A percentile compares a stretch with the other conserved stretches of the same genome.
Evolutionary conservation across 53 echinoderm and acorn worm species (phyloP).

Genomic region (Luidia sarsii): DNA sequence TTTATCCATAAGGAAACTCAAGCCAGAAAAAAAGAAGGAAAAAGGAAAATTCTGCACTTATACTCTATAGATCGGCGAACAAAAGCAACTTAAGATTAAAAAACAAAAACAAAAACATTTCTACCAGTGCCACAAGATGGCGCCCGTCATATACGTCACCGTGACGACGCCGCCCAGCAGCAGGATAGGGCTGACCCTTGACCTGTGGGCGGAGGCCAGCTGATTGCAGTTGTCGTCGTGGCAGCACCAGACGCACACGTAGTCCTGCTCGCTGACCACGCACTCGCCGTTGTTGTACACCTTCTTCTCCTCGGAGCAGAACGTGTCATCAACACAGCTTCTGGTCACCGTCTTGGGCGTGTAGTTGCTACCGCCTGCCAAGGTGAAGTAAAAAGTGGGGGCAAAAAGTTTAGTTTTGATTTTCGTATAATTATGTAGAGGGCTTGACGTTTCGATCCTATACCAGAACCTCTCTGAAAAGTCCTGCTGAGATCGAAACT

Average conservation of each 20-base stretch:
- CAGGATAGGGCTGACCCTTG: constrained; percentile 1
- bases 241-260: constrained; percentile 71
- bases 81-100: no score
- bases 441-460: no score
- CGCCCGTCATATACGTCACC: constrained; percentile 32
- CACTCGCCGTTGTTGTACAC: constrained; percentile 35
- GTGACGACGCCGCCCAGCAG: constrained; percentile 8
- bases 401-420: no score
- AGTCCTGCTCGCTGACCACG: constrained; percentile 30
- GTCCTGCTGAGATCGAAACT: no score
- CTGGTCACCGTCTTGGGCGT: constrained; percentile 59
- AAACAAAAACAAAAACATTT: no score
- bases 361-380: constrained; percentile 50
- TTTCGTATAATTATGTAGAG: no score
- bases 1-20: not conserved
- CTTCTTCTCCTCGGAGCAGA: constrained; percentile 56
- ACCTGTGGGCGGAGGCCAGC: constrained; percentile 43
- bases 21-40: no score
- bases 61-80: no score
- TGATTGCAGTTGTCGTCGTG: constrained; percentile 64
- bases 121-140: constrained; percentile 36
- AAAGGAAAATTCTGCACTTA: no score
- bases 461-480: no score
- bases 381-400: no score
- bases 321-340: constrained; percentile 74